Conservation (phyloP, 2,113 vertebrate species). For the Opisthocomus hoazin region DNA sequence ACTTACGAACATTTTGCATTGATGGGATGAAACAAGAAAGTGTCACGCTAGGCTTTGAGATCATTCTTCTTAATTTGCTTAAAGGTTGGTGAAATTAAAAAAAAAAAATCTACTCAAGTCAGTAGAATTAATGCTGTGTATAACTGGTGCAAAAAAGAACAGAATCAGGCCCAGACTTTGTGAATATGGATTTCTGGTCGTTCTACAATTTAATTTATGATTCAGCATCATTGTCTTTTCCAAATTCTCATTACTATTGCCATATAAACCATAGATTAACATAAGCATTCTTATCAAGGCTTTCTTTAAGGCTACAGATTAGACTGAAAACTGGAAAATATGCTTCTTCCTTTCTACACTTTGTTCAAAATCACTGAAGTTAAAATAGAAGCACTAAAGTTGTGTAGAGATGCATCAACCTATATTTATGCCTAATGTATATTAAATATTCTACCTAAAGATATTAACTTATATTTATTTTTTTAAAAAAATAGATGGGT, state of each 20-base stretch:
- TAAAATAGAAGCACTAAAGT: slow-evolving; percentile 46
- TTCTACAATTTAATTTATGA: background rate
- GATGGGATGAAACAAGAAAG: background rate
- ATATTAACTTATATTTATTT: slow-evolving; percentile 49
- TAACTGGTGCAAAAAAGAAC: background rate
- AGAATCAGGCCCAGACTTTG: slow-evolving; percentile 14
- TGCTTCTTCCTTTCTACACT: background rate
- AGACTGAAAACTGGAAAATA: background rate
- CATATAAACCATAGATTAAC: slow-evolving; percentile 17
- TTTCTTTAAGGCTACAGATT: slow-evolving; percentile 28
- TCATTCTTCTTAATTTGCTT: background rate
- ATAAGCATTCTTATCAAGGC: background rate
- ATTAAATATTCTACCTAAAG: slow-evolving; percentile 17
- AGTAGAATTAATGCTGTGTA: background rate
- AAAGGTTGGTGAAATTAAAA: background rate
- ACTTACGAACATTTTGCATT: background rate
- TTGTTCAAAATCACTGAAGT: slow-evolving; percentile 2
- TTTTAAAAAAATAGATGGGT: background rate
- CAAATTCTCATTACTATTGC: background rate
- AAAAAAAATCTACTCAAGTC: background rate
- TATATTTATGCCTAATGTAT: slow-evolving; percentile 39
- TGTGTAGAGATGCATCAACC: background rate
- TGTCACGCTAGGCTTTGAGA: background rate
- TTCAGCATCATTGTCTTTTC: slow-evolving; percentile 27
- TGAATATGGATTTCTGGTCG: slow-evolving; percentile 11